Evolutionary conservation across 2,888 invertebrate genomes (phyloP), one percentile per base, ranked within the genome.

Genomic region (Eucera pruinosa): DNA sequence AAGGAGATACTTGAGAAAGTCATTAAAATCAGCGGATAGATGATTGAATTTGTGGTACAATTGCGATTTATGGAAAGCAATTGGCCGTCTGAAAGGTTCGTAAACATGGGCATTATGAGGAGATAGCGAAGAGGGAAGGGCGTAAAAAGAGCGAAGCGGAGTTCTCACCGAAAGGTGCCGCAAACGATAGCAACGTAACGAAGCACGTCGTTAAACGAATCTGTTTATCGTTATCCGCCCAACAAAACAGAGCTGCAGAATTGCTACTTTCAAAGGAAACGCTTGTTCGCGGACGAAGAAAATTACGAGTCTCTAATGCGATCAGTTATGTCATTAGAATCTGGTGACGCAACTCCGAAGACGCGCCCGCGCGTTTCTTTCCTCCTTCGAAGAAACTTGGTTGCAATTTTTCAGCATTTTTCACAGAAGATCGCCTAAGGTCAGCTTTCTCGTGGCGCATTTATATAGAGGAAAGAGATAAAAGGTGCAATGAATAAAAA

Each of bases 161-260:
- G 15, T 41, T 9, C 20, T 33, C 1, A 13, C 13, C 15, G 5
- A 41, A 45, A 54, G 33, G 39, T 43, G 5, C 20, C 43, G 13
- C 23, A 30, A n/a, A 33, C 39, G 27, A 43, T 2, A 30, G 30
- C 2, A 47, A 39, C 60, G 25, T 70, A 61, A 73, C 25, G n/a
- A 50, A 67, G 55, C 18, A 27, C 36, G 30, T 52, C 68, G 48
- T 77, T 74, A 47, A 67, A 45, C 39, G 48, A n/a, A 41, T 50
- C 52, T n/a, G 30, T 54, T 67, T 67, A 73, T 58, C 27, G 36
- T 36, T 27, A 20, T 15, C 27, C 3, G 9, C 3, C 5, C 3
- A 7, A 25, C n/a, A 18, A 54, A 52, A 54, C 36, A 20, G 7
- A 15, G 52, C 6, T 20, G 5, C 25, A 18, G 15, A 39, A 33